These are phyloP conservation scores for Jaculus jaculus DNA, from an alignment of 2,113 vertebrate species.

Conservation along the genomic window DNA sequence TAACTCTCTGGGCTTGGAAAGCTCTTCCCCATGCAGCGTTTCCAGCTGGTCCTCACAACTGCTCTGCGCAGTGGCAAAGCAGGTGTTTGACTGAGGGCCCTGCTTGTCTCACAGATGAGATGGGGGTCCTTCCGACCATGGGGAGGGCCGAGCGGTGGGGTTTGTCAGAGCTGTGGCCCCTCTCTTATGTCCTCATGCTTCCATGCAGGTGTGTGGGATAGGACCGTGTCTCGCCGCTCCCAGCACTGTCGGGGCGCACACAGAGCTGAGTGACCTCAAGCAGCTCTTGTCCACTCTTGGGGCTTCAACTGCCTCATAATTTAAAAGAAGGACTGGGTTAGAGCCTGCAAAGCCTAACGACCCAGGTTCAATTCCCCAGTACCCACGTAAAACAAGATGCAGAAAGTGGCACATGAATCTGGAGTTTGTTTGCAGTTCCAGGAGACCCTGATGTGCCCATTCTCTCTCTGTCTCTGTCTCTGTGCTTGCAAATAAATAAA, in stretches of 20 bases:
- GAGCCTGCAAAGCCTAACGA: too few relatives aligned
- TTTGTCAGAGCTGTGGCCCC: not conserved
- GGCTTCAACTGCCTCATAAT: constrained; percentile 9
- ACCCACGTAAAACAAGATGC: too few relatives aligned
- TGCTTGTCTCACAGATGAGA: not conserved
- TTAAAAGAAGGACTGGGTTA: not conserved
- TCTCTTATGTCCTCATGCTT: not conserved
- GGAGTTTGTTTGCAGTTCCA: too few relatives aligned
- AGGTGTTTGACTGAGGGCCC: not conserved
- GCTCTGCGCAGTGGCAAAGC: constrained; percentile 7
- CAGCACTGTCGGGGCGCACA: not conserved
- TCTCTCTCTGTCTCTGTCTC: too few relatives aligned
- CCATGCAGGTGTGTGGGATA: not conserved
- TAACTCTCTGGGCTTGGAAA: constrained; percentile 10
- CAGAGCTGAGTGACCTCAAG: not conserved
- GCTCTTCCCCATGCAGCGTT: not conserved
- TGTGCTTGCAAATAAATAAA: too few relatives aligned
- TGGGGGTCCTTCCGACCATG: not conserved
- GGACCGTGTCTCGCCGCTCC: not conserved
- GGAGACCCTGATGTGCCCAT: too few relatives aligned
- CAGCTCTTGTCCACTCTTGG: not conserved
- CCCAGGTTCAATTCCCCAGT: too few relatives aligned
- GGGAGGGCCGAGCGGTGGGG: not conserved
- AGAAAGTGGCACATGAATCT: too few relatives aligned
- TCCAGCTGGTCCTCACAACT: constrained; percentile 33